A percentile compares a stretch with the other conserved stretches of the same genome.
Conservation (phyloP, 2,888 invertebrate species). For the Dynastes tityus region DNA sequence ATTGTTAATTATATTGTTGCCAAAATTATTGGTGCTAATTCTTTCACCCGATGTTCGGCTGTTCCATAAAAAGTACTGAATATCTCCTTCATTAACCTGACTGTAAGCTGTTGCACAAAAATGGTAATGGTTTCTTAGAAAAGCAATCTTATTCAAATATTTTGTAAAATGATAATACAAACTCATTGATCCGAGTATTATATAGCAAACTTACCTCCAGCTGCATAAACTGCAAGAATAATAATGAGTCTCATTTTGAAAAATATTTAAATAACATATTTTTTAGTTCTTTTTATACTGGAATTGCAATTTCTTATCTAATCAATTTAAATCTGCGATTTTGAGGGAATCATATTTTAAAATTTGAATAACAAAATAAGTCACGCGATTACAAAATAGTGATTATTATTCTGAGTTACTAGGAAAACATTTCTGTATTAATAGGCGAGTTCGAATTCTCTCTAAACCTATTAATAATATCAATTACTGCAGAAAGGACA, state of each 20-base stretch:
- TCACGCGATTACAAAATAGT: neutral
- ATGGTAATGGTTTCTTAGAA: no score
- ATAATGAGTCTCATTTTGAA: neutral
- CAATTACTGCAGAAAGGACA: neutral
- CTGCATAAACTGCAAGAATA: neutral
- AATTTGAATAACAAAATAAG: no score
- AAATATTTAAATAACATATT: neutral
- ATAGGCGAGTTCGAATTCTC: neutral
- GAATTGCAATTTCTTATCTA: slow-evolving; percentile 12
- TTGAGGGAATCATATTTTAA: neutral
- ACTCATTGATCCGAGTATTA: neutral
- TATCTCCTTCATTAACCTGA: slow-evolving; percentile 24
- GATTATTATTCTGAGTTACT: neutral
- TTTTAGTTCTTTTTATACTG: neutral
- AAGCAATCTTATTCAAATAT: neutral
- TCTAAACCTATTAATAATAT: neutral
- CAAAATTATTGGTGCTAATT: slow-evolving; percentile 32
- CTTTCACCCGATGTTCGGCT: slow-evolving; percentile 21
- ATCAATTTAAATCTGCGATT: neutral
- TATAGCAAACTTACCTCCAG: neutral
- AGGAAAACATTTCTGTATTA: neutral
- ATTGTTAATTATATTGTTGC: slow-evolving; percentile 29
- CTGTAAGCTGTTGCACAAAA: slow-evolving; percentile 14
- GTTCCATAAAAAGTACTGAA: slow-evolving; percentile 37
- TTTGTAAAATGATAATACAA: neutral